These are phyloP conservation scores for Micrasema minimum DNA, from an alignment of 1,140 invertebrate genomes.

Conservation along the genomic window DNA sequence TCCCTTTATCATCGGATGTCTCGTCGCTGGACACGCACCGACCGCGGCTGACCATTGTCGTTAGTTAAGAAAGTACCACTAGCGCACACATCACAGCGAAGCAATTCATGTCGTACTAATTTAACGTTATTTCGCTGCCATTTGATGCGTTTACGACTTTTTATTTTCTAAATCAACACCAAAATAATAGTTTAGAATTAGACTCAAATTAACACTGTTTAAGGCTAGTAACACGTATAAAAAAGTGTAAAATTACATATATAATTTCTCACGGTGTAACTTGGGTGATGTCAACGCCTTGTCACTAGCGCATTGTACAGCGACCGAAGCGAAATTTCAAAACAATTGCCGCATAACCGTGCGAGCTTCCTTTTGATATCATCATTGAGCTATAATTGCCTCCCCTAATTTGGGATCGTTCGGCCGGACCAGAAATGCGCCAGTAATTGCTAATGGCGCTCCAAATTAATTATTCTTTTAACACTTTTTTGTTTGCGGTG, in stretches of 20 bases:
- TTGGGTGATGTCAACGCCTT: constrained; percentile 26
- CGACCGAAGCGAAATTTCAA: constrained; percentile 7
- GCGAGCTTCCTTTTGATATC: constrained; percentile 38
- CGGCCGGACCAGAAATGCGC: constrained; percentile 44
- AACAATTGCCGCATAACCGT: constrained; percentile 25
- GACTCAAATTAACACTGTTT: no score
- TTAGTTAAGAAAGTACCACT: background rate
- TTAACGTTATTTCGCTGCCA: no score
- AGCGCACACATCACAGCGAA: background rate
- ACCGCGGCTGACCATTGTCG: background rate
- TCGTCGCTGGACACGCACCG: constrained; percentile 6
- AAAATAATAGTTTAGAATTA: no score
- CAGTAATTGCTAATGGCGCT: constrained; percentile 51
- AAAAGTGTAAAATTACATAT: no score
- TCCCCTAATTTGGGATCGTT: constrained; percentile 46
- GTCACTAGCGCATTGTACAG: constrained; percentile 6
- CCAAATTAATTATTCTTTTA: constrained; percentile 53
- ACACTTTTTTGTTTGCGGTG: constrained; percentile 46
- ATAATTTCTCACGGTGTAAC: constrained; percentile 12
- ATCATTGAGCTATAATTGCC: constrained; percentile 45
- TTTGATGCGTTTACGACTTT: no score
- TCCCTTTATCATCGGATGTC: background rate
- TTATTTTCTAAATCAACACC: no score
- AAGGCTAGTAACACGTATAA: no score
- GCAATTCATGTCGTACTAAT: background rate